Evolutionary conservation across 64 coral and sea anemone species (phyloP).

Genomic region (Porites lutea): DNA sequence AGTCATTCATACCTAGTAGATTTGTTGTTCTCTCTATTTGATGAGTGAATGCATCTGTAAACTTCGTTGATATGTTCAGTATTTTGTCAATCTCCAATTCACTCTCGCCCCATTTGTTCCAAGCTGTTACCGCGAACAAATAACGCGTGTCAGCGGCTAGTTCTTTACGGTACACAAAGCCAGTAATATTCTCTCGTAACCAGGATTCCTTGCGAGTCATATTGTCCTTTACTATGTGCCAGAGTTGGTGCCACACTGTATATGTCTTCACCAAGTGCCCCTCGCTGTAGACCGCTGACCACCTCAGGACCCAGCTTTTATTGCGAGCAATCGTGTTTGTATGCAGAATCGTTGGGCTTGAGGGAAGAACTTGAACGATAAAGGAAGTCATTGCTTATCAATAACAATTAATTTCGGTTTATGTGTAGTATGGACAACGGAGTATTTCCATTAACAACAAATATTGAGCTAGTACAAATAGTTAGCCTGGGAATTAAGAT

Average conservation of each 20-base stretch:
- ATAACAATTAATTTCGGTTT: not conserved
- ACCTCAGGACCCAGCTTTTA: not conserved
- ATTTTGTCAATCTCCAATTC: not conserved
- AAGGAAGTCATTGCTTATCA: not conserved
- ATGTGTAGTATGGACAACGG: too few species aligned
- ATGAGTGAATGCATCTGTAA: not conserved
- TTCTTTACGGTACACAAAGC: not conserved
- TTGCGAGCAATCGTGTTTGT: not conserved
- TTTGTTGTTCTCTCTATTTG: not conserved
- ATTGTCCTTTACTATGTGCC: not conserved
- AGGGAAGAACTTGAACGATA: not conserved
- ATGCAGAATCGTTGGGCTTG: not conserved
- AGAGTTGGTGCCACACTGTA: not conserved
- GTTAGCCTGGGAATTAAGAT: too few species aligned
- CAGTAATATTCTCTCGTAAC: not conserved
- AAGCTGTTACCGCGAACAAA: slow-evolving; percentile 20
- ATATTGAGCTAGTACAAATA: too few species aligned
- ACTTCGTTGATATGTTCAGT: not conserved
- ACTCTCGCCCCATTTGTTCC: slow-evolving; percentile 30
- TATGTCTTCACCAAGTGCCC: not conserved
- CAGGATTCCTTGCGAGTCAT: not conserved
- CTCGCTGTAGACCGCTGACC: slow-evolving; percentile 23
- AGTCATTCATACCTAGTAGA: not conserved
- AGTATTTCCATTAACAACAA: too few species aligned
- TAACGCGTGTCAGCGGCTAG: not conserved